phyloP scores from a whole-genome alignment of 2,113 vertebrate genomes.

The Choloepus hoffmanni region DNA sequence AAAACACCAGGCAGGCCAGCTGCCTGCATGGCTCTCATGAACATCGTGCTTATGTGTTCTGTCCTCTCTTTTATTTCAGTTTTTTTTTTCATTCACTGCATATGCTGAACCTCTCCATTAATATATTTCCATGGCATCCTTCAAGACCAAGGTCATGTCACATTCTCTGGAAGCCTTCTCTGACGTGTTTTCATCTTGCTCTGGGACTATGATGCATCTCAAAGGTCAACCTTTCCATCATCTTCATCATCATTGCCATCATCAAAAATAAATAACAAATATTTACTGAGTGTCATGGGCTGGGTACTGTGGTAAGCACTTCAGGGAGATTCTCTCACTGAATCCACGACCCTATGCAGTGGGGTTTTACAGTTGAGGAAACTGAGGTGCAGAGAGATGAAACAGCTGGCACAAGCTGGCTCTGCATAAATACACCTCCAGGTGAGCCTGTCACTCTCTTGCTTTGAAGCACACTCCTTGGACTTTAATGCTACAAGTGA shows the following conservation, averaged over 20 bases:
- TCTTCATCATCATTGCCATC: neutral
- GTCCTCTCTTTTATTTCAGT: neutral
- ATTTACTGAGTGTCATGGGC: neutral
- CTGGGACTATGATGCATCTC: neutral
- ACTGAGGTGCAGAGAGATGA: neutral
- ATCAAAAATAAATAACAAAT: neutral
- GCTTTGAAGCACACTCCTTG: neutral
- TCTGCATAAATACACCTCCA: neutral
- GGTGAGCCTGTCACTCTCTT: neutral
- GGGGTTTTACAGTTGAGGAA: neutral
- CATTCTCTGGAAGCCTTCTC: neutral
- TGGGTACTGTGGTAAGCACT: neutral
- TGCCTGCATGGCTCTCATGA: neutral
- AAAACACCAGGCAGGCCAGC: neutral
- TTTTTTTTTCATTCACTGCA: neutral
- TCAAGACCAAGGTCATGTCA: neutral
- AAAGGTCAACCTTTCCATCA: neutral
- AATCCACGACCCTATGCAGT: neutral
- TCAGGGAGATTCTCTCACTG: neutral
- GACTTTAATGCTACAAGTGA: neutral
- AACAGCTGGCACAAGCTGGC: neutral
- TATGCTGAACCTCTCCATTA: neutral
- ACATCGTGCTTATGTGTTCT: neutral
- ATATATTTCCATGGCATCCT: neutral
- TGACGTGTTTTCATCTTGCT: neutral